A percentile compares a stretch with the other conserved stretches of the same genome.
Conservation (phyloP, 1,140 invertebrate species). For the Phortica variegata region DNA sequence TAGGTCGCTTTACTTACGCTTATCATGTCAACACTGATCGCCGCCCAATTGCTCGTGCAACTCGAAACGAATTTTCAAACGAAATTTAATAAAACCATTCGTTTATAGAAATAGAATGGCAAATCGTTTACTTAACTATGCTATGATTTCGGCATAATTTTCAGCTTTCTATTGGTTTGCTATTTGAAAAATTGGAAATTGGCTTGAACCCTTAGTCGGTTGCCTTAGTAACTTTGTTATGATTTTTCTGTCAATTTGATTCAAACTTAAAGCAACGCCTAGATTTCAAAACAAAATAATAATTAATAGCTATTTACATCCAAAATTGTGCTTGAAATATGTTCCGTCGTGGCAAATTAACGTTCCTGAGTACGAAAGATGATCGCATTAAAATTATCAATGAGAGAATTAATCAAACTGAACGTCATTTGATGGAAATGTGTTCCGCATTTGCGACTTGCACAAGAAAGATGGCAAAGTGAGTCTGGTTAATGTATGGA, state of each 20-base stretch:
- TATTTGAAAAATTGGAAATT: too few species aligned
- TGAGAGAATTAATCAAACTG: constrained; percentile 67
- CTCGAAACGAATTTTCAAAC: too few species aligned
- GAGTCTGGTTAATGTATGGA: neutral
- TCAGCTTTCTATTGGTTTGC: too few species aligned
- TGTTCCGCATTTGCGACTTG: constrained; percentile 68
- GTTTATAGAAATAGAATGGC: too few species aligned
- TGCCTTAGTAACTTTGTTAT: constrained; percentile 26
- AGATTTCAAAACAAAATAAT: neutral
- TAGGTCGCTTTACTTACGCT: too few species aligned
- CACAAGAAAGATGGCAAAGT: constrained; percentile 70
- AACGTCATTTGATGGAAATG: constrained; percentile 70
- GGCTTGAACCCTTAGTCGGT: constrained; percentile 16
- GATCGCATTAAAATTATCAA: constrained; percentile 63
- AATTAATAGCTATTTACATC: neutral
- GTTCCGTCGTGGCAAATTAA: constrained; percentile 50
- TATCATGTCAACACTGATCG: too few species aligned
- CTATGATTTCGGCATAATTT: too few species aligned
- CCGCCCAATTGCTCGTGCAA: too few species aligned
- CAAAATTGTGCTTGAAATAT: too few species aligned
- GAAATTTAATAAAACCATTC: too few species aligned
- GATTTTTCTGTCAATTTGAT: constrained; percentile 7
- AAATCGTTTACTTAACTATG: too few species aligned
- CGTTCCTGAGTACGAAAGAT: constrained; percentile 46
- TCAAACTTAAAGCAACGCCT: neutral